Conservation (phyloP, 2,113 vertebrate genomes). For the Galeopterus variegatus region DNA sequence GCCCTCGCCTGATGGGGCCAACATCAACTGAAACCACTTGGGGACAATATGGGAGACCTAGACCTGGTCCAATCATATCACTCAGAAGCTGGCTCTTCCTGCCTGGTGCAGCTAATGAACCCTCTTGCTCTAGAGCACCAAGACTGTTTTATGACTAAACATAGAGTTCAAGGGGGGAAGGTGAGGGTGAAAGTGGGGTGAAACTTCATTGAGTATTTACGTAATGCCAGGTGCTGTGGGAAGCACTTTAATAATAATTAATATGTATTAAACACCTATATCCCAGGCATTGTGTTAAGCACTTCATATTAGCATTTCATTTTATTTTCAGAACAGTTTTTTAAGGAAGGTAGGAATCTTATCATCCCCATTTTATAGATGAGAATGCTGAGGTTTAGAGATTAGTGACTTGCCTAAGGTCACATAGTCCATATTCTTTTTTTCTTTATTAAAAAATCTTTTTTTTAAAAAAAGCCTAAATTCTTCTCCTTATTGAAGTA, state of each 20-base stretch:
- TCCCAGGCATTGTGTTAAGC: neutral
- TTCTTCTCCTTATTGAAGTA: neutral
- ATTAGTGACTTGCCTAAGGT: neutral
- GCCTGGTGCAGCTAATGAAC: too few relatives aligned
- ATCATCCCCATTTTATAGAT: neutral
- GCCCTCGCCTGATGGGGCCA: neutral
- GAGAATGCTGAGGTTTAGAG: neutral
- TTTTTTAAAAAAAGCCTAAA: too few relatives aligned
- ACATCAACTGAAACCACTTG: neutral
- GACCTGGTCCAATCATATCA: neutral
- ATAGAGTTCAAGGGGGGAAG: neutral
- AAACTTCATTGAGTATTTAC: neutral
- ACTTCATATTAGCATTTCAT: neutral
- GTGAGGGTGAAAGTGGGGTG: neutral
- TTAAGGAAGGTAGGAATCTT: neutral
- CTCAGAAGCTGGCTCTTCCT: neutral
- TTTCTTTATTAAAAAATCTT: too few relatives aligned
- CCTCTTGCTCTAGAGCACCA: neutral
- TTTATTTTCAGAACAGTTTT: neutral
- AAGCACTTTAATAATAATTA: neutral
- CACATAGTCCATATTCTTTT: neutral
- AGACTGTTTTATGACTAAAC: neutral
- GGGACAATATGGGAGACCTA: neutral
- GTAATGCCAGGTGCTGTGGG: neutral
- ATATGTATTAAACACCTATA: neutral